A percentile compares a stretch with the other conserved stretches of the same genome.
phyloP scores from a whole-genome alignment of 2,797 vertebrate genomes.

The Vipera latastei region DNA sequence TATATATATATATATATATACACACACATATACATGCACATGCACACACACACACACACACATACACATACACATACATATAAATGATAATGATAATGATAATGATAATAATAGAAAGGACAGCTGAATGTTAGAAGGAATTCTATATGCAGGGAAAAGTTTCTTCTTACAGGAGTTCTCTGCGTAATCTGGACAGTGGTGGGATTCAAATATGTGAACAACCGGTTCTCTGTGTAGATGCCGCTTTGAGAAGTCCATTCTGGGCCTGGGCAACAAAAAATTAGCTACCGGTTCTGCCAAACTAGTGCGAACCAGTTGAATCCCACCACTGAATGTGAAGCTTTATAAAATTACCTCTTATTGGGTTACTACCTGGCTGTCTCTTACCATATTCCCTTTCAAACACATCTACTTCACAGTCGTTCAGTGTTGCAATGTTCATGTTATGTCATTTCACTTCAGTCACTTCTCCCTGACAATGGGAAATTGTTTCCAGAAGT shows the following conservation, averaged over 20 bases:
- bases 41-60: no score
- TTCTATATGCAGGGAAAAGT: not conserved
- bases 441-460: not conserved
- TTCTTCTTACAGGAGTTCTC: not conserved
- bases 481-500: conserved; percentile 29
- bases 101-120: not conserved
- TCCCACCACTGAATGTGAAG: not conserved
- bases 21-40: no score
- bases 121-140: not conserved
- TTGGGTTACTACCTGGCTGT: not conserved
- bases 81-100: not conserved
- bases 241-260: no score
- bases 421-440: not conserved
- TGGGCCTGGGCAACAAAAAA: no score
- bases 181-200: not conserved
- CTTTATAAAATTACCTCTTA: not conserved
- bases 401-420: not conserved
- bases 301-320: no score
- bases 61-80: no score
- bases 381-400: not conserved
- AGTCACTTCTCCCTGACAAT: not conserved
- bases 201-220: no score
- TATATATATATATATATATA: no score
- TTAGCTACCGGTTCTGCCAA: no score
- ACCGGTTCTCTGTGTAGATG: no score